Evolutionary conservation across 1,140 invertebrate species (phyloP).

Genomic region (Hirudo medicinalis): DNA sequence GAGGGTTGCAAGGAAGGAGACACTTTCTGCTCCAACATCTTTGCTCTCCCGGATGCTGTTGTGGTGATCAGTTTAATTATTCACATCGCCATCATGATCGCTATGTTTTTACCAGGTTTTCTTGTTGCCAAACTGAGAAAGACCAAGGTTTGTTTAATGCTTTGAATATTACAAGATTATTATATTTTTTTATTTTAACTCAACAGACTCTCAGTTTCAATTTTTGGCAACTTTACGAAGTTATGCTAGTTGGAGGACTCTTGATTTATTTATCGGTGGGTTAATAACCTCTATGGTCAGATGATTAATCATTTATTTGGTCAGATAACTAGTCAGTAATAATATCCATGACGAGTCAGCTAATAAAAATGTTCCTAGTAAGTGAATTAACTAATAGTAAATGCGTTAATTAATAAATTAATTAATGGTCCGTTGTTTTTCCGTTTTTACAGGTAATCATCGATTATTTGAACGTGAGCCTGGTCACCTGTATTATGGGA

Average conservation of each 20-base stretch:
- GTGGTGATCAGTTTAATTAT: neutral
- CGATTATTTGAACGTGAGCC: neutral
- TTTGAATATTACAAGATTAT: neutral
- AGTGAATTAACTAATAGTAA: no score
- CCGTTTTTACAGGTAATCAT: neutral
- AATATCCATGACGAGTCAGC: no score
- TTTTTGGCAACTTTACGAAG: constrained; percentile 12
- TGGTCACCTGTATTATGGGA: neutral
- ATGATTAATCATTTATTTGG: no score
- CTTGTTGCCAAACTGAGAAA: constrained; percentile 1
- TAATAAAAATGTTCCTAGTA: no score
- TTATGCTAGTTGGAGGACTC: neutral
- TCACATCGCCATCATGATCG: neutral
- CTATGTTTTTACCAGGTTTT: neutral
- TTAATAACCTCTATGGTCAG: neutral
- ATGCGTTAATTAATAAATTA: no score
- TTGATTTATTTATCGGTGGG: constrained; percentile 2
- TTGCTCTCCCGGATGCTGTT: neutral
- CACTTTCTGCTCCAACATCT: neutral
- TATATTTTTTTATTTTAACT: constrained; percentile 1
- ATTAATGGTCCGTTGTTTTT: no score
- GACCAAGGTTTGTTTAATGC: neutral
- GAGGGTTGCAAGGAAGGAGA: neutral
- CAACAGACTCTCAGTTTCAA: neutral
- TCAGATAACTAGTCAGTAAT: no score